Base-by-base conservation (phyloP, 2,113 vertebrate species). In the Diphyllodes magnificus region DNA sequence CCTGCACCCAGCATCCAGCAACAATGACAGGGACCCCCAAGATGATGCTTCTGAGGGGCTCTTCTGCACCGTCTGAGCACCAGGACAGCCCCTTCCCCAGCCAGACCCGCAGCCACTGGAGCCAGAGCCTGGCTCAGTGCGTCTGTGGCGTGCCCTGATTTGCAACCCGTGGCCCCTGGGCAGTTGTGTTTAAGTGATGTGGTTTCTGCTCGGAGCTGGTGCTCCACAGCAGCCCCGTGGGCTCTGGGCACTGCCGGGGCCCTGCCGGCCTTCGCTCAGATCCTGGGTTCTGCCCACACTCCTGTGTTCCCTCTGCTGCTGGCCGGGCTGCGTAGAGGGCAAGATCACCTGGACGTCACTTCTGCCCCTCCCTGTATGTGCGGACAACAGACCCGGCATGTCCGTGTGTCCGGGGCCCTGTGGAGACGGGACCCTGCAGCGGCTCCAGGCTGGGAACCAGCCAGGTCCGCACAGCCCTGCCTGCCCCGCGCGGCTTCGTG, bases 401-500 rank as follows among this genome's bases (percentile, higher is more conserved):
- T 77, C 44, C 96, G 88, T 93, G 90, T 90, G 57, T 50, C 88
- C 27, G 11, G 68, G 92, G 84, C 54, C 44, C 86, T 83, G 4
- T 15, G 83, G 72, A n/a, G 78, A 47, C 12, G 6, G 90, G 80
- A 90, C 45, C 31, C 42, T 69, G 92, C n/a, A 8, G 24, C 27
- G 59, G 97, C 96, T 86, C 93, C 68, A 30, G 95, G 91, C 59
- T 31, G 79, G 95, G 88, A 33, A 66, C 59, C 25, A 16, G 96
- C 37, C 60, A 68, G 75, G 93, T 91, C 96, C 86, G 94, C 98
- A 91, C 94, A 16, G 90, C 95, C 68, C 86, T 86, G 53, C 91
- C 96, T 70, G 96, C 97, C 95, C 60, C 51, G 92, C 76, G 96
- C 73, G 49, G 92, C 93, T 97, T 97, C 95, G 94, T 94, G 98